Evolutionary conservation across 2,888 invertebrate genomes (phyloP), one percentile per base, ranked within the genome.

Genomic region (Leistus spinibarbis): DNA sequence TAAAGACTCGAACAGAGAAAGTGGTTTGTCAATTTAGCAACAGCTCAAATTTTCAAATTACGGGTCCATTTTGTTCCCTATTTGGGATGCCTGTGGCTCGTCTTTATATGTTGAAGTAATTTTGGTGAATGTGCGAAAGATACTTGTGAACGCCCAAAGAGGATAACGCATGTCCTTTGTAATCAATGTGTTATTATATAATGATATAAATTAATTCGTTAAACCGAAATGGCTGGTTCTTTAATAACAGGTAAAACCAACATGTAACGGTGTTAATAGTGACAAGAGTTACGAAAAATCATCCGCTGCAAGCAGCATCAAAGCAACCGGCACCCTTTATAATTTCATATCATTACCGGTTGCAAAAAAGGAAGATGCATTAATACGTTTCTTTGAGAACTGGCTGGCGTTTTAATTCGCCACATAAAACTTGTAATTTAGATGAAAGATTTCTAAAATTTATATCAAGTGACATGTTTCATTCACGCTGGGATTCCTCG

Each of bases 211-310:
- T 69, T 69, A 69, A 69, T 69, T 60, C 69, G 40, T 40, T 40
- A 40, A 40, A 13, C 60, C 16, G n/a, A 57, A 69, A 19, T 40
- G 19, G 69, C 57, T n/a, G 16, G 60, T 57, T 20, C 57, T 40
- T 40, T 69, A 69, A 69, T 69, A 69, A 69, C 60, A 68, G 56
- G 56, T 24, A 68, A 68, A 68, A 68, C 56, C 68, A 68, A 68
- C 68, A 68, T 56, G 56, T 27, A 56, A 67, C 57, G 20, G 24
- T 23, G 68, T 24, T 24, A 17, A 17, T 3, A 56, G 56, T 68
- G 56, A 40, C 40, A 40, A 68, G 57, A 54, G 68, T 27, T 16
- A 56, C 68, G 68, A 68, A 68, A 68, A 68, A 68, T 68, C 57
- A 20, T 54, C 54, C 56, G 23, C 17, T 56, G 19, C 23, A 67